Evolutionary conservation across 2,797 vertebrate genomes (phyloP), one percentile per base, ranked within the genome.

Genomic region (Prunella strophiata): DNA sequence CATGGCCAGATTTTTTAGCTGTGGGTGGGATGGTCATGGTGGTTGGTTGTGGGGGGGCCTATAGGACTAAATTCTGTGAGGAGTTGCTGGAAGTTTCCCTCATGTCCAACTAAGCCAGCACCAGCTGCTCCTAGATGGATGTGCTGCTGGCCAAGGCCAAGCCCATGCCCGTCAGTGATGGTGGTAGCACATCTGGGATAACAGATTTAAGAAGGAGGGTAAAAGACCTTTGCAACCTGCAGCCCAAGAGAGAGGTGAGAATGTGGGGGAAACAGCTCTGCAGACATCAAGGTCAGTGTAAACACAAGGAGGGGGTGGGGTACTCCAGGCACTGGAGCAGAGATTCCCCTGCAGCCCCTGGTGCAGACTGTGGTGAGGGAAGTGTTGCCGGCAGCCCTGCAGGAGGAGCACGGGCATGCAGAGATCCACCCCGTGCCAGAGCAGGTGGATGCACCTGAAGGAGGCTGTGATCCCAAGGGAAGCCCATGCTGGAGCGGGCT

Each of bases 361-460:
- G 36, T 3, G 20, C 26, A 11, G 47, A 29, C 17, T 1, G 0
- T 6, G 18, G 34, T 38, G 32, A 61, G 19, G 26, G 22, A 48
- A 45, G 5, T 12, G 34, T 55, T 20, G 10, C 13, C 23, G n/a
- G 16, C 34, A 50, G 14, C 9, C 20, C 36, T 36, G 36, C 16
- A 11, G 26, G 16, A 27, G 6, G 9, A 38, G 17, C 52, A 40
- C 0, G 0, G 47, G 17, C 34, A 34, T 9, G 18, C 16, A 57
- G 38, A 32, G 32, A 25, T 62, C 19, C 36, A 43, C 11, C 2
- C 13, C 10, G 13, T 6, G 2, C 36, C 36, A 15, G 9, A 52
- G n/a, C n/a, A 58, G 32, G 5, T 15, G 16, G 26, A 25, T 29
- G 30, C 30, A 13, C 9, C 18, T 5, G 4, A 29, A 54, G 40